Evolutionary conservation across 2,888 invertebrate species (phyloP), one percentile per base, ranked within the genome.

Genomic region (Campoplex nolae): DNA sequence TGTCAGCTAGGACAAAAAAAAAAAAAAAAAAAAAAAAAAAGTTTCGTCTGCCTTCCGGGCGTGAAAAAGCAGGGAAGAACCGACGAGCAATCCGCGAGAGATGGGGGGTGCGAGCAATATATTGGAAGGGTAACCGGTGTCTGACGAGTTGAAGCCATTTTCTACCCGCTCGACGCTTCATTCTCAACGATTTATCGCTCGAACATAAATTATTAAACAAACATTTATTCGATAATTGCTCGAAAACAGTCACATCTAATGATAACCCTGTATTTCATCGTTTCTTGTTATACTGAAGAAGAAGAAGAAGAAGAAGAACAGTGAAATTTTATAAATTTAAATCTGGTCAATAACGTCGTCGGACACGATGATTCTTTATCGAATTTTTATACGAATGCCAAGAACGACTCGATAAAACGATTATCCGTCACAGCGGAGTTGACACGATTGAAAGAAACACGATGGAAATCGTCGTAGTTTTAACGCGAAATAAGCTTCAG

Each of bases 1-100:
- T n/a, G 54, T 38, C 38, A 56, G 54, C n/a, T 9, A 38, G 54
- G 16, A 70, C 56, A 78, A 78, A 68, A 23, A 23, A 70, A 70
- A 78, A 78, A 68, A 78, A 70, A 70, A 78, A 78, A 68, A 23
- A 23, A 70, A 70, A 78, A 78, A 68, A 78, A 68, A 42, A 62
- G 62, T 62, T 62, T 65, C 45, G 80, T 81, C 74, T 81, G 81
- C 81, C 81, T 81, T 74, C 73, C 73, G 81, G 62, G 81, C 81
- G 62, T 32, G 80, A 80, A 81, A 73, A 65, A 42, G 62, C 62
- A 32, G 42, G 78, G 62, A 48, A 74, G 65, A 74, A 74, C 23
- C 23, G 23, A 0, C 65, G 79, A 71, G 51, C 32, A 79, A 79
- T 71, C 58, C 78, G 42, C 80, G 65, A 42, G 81, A 54, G 62